Base-by-base conservation (phyloP, 2,888 invertebrate species). In the Scaptomyza caliginosa region DNA sequence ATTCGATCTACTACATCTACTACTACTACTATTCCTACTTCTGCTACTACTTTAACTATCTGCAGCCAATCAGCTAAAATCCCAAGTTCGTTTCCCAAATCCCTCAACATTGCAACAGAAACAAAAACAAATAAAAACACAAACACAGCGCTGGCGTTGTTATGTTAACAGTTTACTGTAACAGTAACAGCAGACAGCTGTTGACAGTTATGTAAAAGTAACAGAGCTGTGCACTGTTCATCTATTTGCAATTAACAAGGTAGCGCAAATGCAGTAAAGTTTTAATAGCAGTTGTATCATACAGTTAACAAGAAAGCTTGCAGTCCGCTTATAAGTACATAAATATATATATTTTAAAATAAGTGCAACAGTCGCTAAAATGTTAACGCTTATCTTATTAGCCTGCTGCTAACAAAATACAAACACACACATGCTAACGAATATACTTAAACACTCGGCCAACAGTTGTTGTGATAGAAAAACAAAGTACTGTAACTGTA, bases 81-180 rank as follows among this genome's bases (percentile, higher is more conserved):
- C 43, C 17, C 11, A 2, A 16, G 10, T 16, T 24, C 30, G 17
- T 5, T 17, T 34, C 36, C 24, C 13, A 28, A 23, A 8, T 43
- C 13, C 17, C 11, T 1, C 23, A 16, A 13, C 43, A 24, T 1
- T 24, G 19, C 28, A 24, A 3, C 10, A 24, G 16, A 10, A 30
- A 23, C 11, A 30, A 10, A 13, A 4, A 23, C 16, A 13, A 28
- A 39, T 7, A 28, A n/a, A 40, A 3, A 23, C 7, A 30, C 13
- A 46, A 7, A 38, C 8, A 46, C 49, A 57, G 36, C 63, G 63
- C 70, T 30, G 69, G 54, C 69, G 69, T 54, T 67, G 67, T 60
- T 42, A 48, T 46, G 26, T 43, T 38, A 42, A 26, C 45, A 21
- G 19, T 39, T n/a, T 21, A 21, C 36, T 21, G 23, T 40, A 3